Evolutionary conservation across 2,113 vertebrate genomes (phyloP).

Genomic region (Tursiops truncatus): DNA sequence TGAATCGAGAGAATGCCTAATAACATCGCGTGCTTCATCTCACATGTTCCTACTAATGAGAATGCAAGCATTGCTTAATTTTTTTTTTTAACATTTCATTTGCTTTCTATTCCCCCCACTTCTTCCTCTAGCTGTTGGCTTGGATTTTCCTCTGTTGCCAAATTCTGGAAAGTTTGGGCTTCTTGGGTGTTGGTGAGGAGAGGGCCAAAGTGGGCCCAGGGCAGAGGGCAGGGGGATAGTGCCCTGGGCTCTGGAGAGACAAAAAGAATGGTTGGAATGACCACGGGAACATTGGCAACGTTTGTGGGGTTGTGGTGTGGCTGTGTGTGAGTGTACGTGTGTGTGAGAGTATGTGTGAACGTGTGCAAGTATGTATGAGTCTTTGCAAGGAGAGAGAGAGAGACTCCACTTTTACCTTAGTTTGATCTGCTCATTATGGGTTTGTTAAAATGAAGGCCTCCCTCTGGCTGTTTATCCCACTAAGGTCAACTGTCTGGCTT

Average conservation of each 20-base stretch:
- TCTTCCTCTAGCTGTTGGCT: slow-evolving; percentile 8
- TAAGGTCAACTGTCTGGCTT: neutral
- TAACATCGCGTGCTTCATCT: slow-evolving; percentile 73
- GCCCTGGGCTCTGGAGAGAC: neutral
- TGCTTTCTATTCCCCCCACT: slow-evolving; percentile 39
- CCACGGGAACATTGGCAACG: neutral
- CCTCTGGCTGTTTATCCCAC: neutral
- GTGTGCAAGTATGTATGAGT: neutral
- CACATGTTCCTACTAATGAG: slow-evolving; percentile 74
- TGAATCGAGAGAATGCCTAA: slow-evolving; percentile 85
- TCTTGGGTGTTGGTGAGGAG: neutral
- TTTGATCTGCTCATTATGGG: neutral
- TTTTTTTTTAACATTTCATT: slow-evolving; percentile 66
- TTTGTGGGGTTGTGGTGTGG: neutral
- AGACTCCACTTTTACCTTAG: neutral
- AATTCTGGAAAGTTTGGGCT: slow-evolving; percentile 31
- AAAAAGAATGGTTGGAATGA: neutral
- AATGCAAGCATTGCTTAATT: slow-evolving; percentile 70
- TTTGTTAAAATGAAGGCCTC: neutral
- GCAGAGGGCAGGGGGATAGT: neutral
- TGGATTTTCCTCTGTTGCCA: slow-evolving; percentile 44
- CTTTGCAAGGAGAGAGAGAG: neutral
- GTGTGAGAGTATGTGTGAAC: neutral
- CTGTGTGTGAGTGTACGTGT: neutral
- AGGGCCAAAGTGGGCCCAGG: neutral